Evolutionary conservation across 2,888 invertebrate genomes (phyloP), one percentile per base, ranked within the genome.

Genomic region (Chaetogeoica ovagalla): DNA sequence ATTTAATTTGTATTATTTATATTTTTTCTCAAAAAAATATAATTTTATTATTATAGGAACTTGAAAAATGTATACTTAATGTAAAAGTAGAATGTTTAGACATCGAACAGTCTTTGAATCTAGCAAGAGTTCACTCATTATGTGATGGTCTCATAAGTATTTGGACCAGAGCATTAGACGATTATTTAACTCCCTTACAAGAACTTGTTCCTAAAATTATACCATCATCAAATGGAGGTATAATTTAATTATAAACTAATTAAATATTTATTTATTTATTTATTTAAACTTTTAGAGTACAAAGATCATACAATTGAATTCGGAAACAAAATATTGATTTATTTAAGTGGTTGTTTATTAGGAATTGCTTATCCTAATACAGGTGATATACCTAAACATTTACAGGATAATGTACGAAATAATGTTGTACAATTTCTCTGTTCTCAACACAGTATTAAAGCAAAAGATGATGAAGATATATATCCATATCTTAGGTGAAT

Each of bases 291-390:
- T 82, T 30, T 66, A 84, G 84, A 85, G 23, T 85, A 85, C 75
- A 83, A 59, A 17, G 83, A 83, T 52, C 72, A 60, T 52, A 82
- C 81, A 30, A 81, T 91, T 83, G 88, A 88, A 84, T 88, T 94
- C 66, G 96, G 95, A 11, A 95, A 95, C 85, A 93, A 93, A 82
- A 87, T 96, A 83, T 87, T 96, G 73, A 94, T 96, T 4, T 96
- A 95, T 85, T 90, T 94, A 52, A 94, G 93, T 83, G 94, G 94
- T 83, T 95, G 95, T 85, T 87, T 96, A 83, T 92, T 94, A n/a
- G 96, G 95, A 0, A 88, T 93, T 81, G 93, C 93, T 0, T 96
- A 94, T 87, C 95, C 94, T 0, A 88, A 88, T 62, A 52, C 57
- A 57, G 94, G 94, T 0, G 90, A 91, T 84, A 90, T 94, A 83